These are phyloP conservation scores for Drosophila tristis DNA, from an alignment of 1,140 invertebrate species.

Conservation along the genomic window DNA sequence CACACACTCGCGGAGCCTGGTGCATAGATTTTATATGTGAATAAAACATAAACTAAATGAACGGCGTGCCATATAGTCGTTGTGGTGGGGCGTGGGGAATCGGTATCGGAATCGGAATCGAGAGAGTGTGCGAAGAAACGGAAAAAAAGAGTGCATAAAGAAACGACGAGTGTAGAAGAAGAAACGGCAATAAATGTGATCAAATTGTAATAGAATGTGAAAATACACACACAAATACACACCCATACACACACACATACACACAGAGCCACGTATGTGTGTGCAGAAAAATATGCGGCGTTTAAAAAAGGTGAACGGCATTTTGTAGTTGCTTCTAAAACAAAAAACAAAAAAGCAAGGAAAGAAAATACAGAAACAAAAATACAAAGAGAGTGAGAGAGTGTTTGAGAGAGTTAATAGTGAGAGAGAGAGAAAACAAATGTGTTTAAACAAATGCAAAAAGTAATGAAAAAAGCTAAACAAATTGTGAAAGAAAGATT, in stretches of 20 bases:
- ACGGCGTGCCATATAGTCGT: conserved; percentile 55
- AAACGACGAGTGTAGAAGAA: conserved; percentile 12
- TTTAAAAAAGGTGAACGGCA: conserved; percentile 82
- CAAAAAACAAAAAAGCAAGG: conserved; percentile 27
- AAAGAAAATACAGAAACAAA: conserved; percentile 12
- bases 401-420: neutral
- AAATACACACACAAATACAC: conserved; percentile 45
- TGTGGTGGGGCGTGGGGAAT: too few relatives aligned
- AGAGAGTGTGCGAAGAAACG: conserved; percentile 49
- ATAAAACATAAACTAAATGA: conserved; percentile 59
- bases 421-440: conserved; percentile 6
- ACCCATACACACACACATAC: conserved; percentile 22
- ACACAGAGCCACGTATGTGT: conserved; percentile 70
- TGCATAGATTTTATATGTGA: too few relatives aligned
- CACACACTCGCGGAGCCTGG: too few relatives aligned
- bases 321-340: conserved; percentile 48
- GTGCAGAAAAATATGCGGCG: conserved; percentile 81
- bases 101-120: neutral
- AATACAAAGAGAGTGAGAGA: conserved; percentile 19
- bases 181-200: conserved; percentile 69
- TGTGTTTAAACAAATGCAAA: conserved; percentile 1
- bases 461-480: conserved; percentile 4
- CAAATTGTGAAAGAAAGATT: conserved; percentile 20
- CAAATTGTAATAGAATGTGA: conserved; percentile 79
- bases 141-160: conserved; percentile 38